Evolutionary conservation across 2,797 vertebrate species (phyloP).

Genomic region (Novumbra hubbsi): DNA sequence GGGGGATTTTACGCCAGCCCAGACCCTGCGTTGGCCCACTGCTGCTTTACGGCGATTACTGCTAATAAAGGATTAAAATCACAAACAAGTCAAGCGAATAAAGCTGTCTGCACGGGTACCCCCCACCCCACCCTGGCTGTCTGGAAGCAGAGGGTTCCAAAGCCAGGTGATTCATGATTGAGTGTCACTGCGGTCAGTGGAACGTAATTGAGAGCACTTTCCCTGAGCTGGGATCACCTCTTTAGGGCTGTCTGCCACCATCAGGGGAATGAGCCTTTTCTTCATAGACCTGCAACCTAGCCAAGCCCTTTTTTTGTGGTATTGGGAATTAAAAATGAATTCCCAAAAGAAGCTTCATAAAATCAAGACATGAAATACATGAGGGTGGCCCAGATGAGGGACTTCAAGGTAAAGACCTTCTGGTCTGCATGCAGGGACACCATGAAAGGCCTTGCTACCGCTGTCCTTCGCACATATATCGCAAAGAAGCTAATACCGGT

Average conservation of each 20-base stretch:
- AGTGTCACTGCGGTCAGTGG: conserved; percentile 26
- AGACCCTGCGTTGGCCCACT: background rate
- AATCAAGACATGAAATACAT: background rate
- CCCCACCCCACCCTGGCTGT: background rate
- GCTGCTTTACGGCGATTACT: background rate
- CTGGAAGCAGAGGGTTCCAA: background rate
- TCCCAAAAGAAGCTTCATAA: too few relatives aligned
- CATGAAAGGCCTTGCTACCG: conserved; percentile 23
- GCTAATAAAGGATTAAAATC: conserved; percentile 3
- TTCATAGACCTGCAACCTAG: conserved; percentile 17
- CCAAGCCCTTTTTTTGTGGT: background rate
- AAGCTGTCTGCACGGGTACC: background rate
- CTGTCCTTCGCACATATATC: conserved; percentile 30
- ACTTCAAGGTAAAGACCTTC: background rate
- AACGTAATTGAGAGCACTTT: conserved; percentile 17
- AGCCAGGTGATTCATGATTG: conserved; percentile 23
- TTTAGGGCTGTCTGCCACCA: conserved; percentile 20
- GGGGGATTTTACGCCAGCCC: background rate
- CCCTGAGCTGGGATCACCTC: conserved; percentile 21
- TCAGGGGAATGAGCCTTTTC: conserved; percentile 14
- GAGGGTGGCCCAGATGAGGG: conserved; percentile 28
- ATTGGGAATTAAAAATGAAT: background rate
- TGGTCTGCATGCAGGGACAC: background rate
- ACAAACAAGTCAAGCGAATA: background rate
- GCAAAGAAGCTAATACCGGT: conserved; percentile 30